Base-by-base conservation (phyloP, 2,888 invertebrate species). In the Lathronympha strigana region DNA sequence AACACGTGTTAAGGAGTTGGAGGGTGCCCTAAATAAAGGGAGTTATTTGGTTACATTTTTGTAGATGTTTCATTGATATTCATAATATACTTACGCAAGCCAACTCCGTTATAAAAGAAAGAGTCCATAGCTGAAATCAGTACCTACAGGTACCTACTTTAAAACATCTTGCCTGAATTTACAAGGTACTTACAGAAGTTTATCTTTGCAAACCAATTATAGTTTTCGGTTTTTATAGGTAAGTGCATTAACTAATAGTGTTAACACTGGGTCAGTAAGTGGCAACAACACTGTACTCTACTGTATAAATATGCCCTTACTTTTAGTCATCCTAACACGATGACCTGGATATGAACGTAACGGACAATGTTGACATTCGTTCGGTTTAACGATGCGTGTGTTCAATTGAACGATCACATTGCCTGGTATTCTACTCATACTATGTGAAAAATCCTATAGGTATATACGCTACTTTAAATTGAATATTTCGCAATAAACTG, bases 1-100 rank as follows among this genome's bases (percentile, higher is more conserved):
- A 11, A 38, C 54, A 55, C 25, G 62, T 63, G 54, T 33, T 13
- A 9, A 11, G 40, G 40, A 61, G 15, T 33, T 6, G 15, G 15
- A 19, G 28, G 4, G 40, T 28, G 13, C 25, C 36, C 36, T n/a
- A 38, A 23, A 23, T 15, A 53, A 15, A 13, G 36, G 36, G 31
- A 5, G 17, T 51, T 28, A 11, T 31, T 28, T 4, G 8, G 9
- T 17, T 53, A 1, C n/a, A 6, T 21, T 31, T 36, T 21, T 21
- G 9, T 15, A 17, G 8, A 33, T 17, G 8, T 21, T 53, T 33
- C n/a, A 21, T 8, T 3, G 17, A 19, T 31, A n/a, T 33, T 11
- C 5, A 1, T 33, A 25, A 25, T 25, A 6, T 25, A 6, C 6
- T 3, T 6, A 6, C 25, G 25, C 25, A 25, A 6, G 25, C 25